Conservation (phyloP, 2,797 vertebrate genomes). For the Silurus lanzhouensis region DNA sequence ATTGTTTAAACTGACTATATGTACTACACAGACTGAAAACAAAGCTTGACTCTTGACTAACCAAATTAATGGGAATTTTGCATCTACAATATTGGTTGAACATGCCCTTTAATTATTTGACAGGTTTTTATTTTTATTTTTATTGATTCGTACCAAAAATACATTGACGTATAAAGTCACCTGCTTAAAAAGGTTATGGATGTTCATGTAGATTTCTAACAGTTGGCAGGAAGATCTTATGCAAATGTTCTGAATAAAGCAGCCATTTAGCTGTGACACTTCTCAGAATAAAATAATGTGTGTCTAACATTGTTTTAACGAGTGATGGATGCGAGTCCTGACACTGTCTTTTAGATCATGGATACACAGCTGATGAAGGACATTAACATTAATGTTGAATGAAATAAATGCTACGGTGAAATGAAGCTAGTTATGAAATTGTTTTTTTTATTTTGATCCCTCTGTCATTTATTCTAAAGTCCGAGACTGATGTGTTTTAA, state of each 20-base stretch:
- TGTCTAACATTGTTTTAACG: not conserved
- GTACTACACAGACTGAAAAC: too few species aligned
- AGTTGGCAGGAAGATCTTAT: not conserved
- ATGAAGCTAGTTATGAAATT: not conserved
- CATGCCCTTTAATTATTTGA: too few species aligned
- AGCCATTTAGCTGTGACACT: not conserved
- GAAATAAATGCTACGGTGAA: not conserved
- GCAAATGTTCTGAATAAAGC: not conserved
- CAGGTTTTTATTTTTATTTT: too few species aligned
- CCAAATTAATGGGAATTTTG: too few species aligned
- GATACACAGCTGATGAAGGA: not conserved
- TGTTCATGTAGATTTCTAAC: not conserved
- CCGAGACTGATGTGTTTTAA: not conserved
- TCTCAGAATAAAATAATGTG: not conserved
- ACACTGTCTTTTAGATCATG: constrained; percentile 21
- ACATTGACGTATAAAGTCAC: not conserved
- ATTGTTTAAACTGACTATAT: too few species aligned
- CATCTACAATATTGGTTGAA: too few species aligned
- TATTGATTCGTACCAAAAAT: not conserved
- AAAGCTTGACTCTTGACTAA: too few species aligned
- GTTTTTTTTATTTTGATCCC: not conserved
- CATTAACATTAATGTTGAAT: not conserved
- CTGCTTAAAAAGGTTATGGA: not conserved
- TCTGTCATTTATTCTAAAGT: not conserved
- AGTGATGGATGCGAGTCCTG: not conserved